These are phyloP conservation scores for Cosmorhoe ocellata DNA, from an alignment of 2,888 invertebrate species.

Conservation along the genomic window DNA sequence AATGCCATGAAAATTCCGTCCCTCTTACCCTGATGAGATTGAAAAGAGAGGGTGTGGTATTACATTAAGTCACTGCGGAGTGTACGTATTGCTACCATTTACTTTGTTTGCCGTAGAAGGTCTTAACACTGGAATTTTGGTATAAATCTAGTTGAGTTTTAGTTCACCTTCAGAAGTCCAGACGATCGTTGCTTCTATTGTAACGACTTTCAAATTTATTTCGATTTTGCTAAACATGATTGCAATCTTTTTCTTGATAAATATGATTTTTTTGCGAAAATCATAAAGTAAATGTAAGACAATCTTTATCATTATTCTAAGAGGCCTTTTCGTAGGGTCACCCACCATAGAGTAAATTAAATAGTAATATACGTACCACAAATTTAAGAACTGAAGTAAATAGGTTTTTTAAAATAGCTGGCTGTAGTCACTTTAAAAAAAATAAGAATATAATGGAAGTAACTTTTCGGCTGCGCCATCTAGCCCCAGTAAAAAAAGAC, in stretches of 20 bases:
- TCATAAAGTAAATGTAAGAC: too few species aligned
- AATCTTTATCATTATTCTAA: too few species aligned
- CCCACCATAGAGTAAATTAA: too few species aligned
- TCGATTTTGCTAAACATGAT: conserved; percentile 41
- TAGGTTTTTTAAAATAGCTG: too few species aligned
- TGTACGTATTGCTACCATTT: conserved; percentile 64
- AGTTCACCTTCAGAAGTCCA: conserved; percentile 69
- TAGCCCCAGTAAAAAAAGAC: too few species aligned
- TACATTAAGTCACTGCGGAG: conserved; percentile 70
- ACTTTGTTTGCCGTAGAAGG: conserved; percentile 62
- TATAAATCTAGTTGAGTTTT: conserved; percentile 59
- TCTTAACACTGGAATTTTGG: conserved; percentile 59
- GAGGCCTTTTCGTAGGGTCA: too few species aligned
- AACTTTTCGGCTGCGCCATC: too few species aligned
- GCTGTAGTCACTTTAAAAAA: too few species aligned
- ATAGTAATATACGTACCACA: too few species aligned
- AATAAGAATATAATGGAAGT: too few species aligned
- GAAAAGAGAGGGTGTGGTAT: conserved; percentile 60
- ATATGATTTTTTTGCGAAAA: not conserved
- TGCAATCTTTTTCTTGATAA: conserved; percentile 35
- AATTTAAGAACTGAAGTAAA: too few species aligned
- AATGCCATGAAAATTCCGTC: conserved; percentile 74
- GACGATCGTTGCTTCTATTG: conserved; percentile 58
- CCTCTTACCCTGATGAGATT: conserved; percentile 58
- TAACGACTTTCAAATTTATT: conserved; percentile 61